Percentiles rank a stretch among this genome's conserved stretches.
Evolutionary conservation across 1,140 invertebrate genomes (phyloP).

Genomic region (Hypsibius dujardini): DNA sequence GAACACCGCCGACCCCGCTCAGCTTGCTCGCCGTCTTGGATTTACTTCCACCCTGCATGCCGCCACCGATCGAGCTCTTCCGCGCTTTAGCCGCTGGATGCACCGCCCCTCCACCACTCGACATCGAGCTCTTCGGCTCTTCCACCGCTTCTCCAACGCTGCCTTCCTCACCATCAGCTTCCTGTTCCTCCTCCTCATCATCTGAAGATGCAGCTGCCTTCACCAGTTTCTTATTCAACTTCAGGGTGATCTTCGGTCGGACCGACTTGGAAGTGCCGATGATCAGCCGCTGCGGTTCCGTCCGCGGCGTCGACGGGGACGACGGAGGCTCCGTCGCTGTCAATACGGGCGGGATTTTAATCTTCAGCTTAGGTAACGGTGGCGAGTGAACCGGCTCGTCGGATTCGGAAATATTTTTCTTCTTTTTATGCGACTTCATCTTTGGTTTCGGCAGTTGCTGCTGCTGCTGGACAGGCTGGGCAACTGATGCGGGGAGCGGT

Average conservation of each 20-base stretch:
- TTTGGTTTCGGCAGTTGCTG: neutral
- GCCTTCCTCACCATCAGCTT: neutral
- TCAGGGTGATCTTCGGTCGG: neutral
- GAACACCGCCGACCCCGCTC: neutral
- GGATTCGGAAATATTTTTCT: neutral
- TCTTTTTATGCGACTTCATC: neutral
- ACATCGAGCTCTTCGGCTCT: too few relatives aligned
- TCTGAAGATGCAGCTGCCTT: neutral
- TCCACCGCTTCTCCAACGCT: neutral
- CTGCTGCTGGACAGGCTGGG: neutral
- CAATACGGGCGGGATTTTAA: neutral
- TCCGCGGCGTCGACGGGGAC: too few relatives aligned
- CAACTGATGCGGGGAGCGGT: neutral
- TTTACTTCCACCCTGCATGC: neutral
- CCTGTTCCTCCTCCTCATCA: neutral
- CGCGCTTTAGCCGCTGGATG: too few relatives aligned
- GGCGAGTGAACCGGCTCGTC: neutral
- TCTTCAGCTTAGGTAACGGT: slow-evolving; percentile 4
- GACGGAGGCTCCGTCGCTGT: neutral
- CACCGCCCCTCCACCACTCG: neutral
- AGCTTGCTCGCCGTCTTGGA: neutral
- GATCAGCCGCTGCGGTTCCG: too few relatives aligned
- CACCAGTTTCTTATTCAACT: neutral
- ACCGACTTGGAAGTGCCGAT: too few relatives aligned
- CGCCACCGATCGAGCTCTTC: too few relatives aligned